Evolutionary conservation across 30 jellyfish, hydroid and myxozoan species (phyloP), one percentile per base, ranked within the genome.

Genomic region (Rhopilema esculentum): DNA sequence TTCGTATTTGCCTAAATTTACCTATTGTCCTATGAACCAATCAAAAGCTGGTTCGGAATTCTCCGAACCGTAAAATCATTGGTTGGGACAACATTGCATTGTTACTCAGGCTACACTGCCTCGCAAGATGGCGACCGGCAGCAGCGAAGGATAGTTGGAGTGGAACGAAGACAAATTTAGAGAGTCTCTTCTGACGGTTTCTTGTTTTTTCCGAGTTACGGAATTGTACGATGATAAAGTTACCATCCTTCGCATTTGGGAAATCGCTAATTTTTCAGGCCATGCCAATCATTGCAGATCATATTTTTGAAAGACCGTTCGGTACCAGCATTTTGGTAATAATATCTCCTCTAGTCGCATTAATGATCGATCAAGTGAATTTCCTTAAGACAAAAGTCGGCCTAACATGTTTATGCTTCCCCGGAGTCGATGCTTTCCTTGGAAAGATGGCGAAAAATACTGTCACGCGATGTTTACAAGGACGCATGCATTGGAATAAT

Each of bases 401-500:
- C 84, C 84, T 72, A 26, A 72, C 29, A 72, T 72, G 84, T 77
- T 77, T 77, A 50, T 77, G 27, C 88, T 50, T 77, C 88, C 57
- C 77, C 88, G 52, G 88, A 77, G 88, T 77, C 88, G 22, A 50
- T 77, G 88, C 76, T 77, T 51, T 77, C 88, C 76, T 61, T 77
- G 78, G 76, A 51, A 50, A 51, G 88, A 77, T 77, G 88, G 88
- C 75, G 88, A 21, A 51, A 61, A 77, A 51, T 77, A 61, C 66
- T 77, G 76, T 32, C 88, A 77, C 52, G 76, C 75, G 40, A 50
- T 50, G 88, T 50, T 77, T 77, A 50, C 88, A 51, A 61, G 76
- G 76, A 77, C 23, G 75, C 76, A 24, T 77, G 88, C 66, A 61
- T 77, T 77, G 88, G 88, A 51, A 61, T 77, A 32, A 77, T 77